Conservation (phyloP, 2,888 invertebrate species). For the Drosophila niveifrons region DNA sequence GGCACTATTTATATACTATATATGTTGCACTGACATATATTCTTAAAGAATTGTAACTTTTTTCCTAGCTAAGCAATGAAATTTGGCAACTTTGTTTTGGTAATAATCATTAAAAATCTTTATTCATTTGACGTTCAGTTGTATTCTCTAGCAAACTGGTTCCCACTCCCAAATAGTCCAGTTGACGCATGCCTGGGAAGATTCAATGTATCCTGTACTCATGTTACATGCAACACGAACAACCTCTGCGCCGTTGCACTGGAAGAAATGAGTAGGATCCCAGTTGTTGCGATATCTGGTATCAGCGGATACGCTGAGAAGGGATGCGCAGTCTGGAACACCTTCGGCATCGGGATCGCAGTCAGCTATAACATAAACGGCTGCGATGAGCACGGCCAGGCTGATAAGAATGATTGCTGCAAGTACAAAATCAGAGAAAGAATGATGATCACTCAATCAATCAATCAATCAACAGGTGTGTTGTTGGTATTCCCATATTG, state of each 20-base stretch:
- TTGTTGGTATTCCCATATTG: not conserved
- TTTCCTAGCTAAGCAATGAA: not conserved
- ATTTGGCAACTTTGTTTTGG: not conserved
- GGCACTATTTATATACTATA: too few species aligned
- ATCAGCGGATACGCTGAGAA: not conserved
- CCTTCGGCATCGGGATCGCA: conserved; percentile 43
- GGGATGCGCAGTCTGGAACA: conserved; percentile 40
- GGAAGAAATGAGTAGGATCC: conserved; percentile 62
- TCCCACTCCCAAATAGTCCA: conserved; percentile 44
- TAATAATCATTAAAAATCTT: conserved; percentile 14
- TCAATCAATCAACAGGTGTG: not conserved
- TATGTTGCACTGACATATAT: too few species aligned
- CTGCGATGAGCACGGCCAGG: conserved; percentile 45
- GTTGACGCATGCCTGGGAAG: not conserved
- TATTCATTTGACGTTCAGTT: conserved; percentile 16
- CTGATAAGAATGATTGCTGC: conserved; percentile 50
- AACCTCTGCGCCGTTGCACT: conserved; percentile 5
- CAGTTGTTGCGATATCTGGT: conserved; percentile 42
- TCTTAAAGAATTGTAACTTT: too few species aligned
- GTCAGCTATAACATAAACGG: not conserved
- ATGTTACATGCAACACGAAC: not conserved
- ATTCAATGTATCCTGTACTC: not conserved
- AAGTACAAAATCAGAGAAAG: not conserved
- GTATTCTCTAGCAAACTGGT: conserved; percentile 18
- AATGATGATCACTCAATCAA: conserved; percentile 1